Base-by-base conservation (phyloP, 1,140 invertebrate species). In the Drosophila repletoides region DNA sequence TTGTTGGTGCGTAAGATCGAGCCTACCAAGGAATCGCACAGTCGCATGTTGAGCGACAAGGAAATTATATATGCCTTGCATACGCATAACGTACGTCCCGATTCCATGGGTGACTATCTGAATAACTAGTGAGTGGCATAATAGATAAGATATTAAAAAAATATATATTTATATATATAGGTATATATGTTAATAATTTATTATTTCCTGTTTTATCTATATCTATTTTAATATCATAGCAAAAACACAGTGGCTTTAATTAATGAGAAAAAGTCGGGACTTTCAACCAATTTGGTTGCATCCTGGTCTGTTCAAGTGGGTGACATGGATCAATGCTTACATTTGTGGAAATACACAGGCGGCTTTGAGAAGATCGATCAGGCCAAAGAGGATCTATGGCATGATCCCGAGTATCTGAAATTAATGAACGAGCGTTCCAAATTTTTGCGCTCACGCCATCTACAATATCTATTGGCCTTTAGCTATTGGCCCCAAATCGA, bases 261-360 rank as follows among this genome's bases (percentile, higher is more conserved):
- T 64, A 93, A 95, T 72, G 93, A 94, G 14, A 94, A 94, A 59
- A 94, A 95, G 83, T 90, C 92, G 15, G 93, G 94, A 21, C 89
- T 95, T 5, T 93, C 94, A 0, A 94, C 94, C 77, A 94, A 96
- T 86, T 90, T 97, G 55, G 94, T 96, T 31, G 96, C 94, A 66
- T 96, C 95, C 74, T 97, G 95, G 95, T 95, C 93, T 4, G 98
- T 99, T 5, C 95, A 96, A 67, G 96, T 99, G 36, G 98, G 98
- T n/a, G 97, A 98, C 89, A 95, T 98, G 92, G 98, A 99, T 93
- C 98, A 99, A 92, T 96, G 96, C 22, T 91, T 99, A 61, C 97
- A 99, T 91, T 92, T 99, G 31, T 99, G 97, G 97, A 94, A 95
- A 77, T 98, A 97, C 88, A 95, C 94, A 40, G 97, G 97, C 61